Percentiles rank a stretch among this genome's conserved stretches.
Conservation (phyloP, 1,140 invertebrate species). For the Listronotus bonariensis region DNA sequence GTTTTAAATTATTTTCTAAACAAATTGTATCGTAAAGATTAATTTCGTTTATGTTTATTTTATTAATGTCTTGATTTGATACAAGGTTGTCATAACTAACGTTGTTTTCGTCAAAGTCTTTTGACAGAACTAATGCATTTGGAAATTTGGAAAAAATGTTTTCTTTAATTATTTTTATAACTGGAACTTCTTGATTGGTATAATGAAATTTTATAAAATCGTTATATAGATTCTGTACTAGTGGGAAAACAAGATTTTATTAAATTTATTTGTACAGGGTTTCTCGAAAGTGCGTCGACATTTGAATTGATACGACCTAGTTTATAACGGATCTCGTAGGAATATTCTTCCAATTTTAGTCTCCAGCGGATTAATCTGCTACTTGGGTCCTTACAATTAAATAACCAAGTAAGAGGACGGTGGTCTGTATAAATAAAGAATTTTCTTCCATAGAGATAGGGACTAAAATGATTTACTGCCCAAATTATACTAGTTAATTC, state of each 20-base stretch:
- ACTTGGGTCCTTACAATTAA: too few relatives aligned
- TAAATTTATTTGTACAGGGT: constrained; percentile 1
- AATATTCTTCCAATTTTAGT: constrained; percentile 55
- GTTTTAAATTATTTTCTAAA: constrained; percentile 30
- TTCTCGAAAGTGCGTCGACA: constrained; percentile 50
- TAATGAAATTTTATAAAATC: constrained; percentile 50
- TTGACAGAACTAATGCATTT: constrained; percentile 43
- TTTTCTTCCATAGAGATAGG: constrained; percentile 29
- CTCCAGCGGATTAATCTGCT: constrained; percentile 56
- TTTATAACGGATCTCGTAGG: constrained; percentile 57
- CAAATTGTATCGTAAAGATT: constrained; percentile 26
- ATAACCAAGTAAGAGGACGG: too few relatives aligned
- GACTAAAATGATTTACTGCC: constrained; percentile 26
- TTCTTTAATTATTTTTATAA: constrained; percentile 39
- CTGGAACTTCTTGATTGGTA: constrained; percentile 36
- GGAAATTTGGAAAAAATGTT: constrained; percentile 40
- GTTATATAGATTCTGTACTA: constrained; percentile 24
- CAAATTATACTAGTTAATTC: constrained; percentile 3
- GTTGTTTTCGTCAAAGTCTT: constrained; percentile 47
- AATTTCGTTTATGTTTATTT: constrained; percentile 19
- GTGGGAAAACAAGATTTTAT: constrained; percentile 1
- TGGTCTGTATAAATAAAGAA: constrained; percentile 28
- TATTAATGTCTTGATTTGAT: constrained; percentile 31
- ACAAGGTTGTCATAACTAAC: constrained; percentile 37
- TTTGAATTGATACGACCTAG: constrained; percentile 52